Percentiles rank a stretch among this genome's conserved stretches.
These are phyloP conservation scores for Salvelinus sp. DNA, from an alignment of 2,113 vertebrate genomes.

Conservation along the genomic window DNA sequence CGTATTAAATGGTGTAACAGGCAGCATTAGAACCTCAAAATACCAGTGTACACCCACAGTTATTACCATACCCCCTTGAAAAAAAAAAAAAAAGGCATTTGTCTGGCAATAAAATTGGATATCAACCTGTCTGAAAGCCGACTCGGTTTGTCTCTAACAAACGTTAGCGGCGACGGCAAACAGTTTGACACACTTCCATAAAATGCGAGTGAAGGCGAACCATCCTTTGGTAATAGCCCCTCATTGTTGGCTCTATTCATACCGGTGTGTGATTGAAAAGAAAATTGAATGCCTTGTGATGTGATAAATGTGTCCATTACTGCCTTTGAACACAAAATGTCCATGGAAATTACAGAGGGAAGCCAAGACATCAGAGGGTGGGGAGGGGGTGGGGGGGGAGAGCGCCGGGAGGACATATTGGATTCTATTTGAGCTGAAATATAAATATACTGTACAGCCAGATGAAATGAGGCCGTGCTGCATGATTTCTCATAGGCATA, in stretches of 20 bases:
- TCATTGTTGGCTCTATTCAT: constrained; percentile 96
- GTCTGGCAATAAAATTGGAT: constrained; percentile 87
- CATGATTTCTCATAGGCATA: constrained; percentile 65
- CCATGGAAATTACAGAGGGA: constrained; percentile 95
- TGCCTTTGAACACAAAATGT: constrained; percentile 97
- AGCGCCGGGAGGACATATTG: constrained; percentile 93
- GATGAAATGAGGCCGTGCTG: constrained; percentile 67
- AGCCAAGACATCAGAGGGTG: constrained; percentile 70
- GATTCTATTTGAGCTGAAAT: constrained; percentile 92
- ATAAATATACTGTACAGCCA: constrained; percentile 72
- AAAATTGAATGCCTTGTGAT: constrained; percentile 98
- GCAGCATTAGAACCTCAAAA: constrained; percentile 68
- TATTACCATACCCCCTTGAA: constrained; percentile 80
- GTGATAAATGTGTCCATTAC: constrained; percentile 99
- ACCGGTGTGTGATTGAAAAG: constrained; percentile 94
- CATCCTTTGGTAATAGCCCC: constrained; percentile 91
- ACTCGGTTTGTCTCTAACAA: constrained; percentile 82
- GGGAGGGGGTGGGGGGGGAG: constrained; percentile 73
- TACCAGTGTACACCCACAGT: constrained; percentile 73
- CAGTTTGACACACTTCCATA: constrained; percentile 88
- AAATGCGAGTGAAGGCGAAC: constrained; percentile 79
- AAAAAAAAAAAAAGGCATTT: constrained; percentile 81
- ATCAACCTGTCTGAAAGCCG: constrained; percentile 82
- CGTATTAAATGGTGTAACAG: constrained; percentile 80
- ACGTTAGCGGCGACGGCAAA: constrained; percentile 83